Base-by-base conservation (phyloP, 2,888 invertebrate genomes). In the Amphipoea lucens region DNA sequence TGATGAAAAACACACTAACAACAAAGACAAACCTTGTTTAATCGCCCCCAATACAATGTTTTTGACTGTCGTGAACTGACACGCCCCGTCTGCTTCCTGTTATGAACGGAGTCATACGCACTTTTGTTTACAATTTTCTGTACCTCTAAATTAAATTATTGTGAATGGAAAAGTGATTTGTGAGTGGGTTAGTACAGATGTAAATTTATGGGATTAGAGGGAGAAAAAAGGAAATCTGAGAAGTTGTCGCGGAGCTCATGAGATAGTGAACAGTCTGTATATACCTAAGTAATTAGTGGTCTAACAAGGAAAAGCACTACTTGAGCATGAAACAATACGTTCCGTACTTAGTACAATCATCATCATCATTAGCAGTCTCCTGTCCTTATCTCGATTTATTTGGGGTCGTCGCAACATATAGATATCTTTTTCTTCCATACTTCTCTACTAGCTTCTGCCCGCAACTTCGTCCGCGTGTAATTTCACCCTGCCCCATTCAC, bases 41-140 rank as follows among this genome's bases (percentile, higher is more conserved):
- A 20, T 36, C 54, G 68, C 54, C 48, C 67, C 36, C 40, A 65
- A 78, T 66, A 60, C 75, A 36, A 71, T 66, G 62, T 79, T 78
- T 67, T 87, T 78, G 7, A n/a, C 12, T 66, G 71, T 71, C 75
- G 48, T 17, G 7, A 67, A 40, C 60, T 76, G 74, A 83, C 67
- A 63, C 29, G 14, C 6, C 9, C 60, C 67, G 17, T 1, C 65
- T 74, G 84, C 36, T 60, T 63, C 29, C 78, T 72, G 69, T 68
- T 74, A 62, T 36, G 67, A 66, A 62, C 17, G 60, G 63, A 66
- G 0, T 51, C 65, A 51, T 36, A 42, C 74, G 48, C 48, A 45
- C 23, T 6, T 23, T 74, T 83, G 62, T 73, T 83, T 66, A 69
- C 29, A 45, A 60, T 72, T 6, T 51, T 62, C 45, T 40, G 76